These are phyloP conservation scores for Tragelaphus scriptus DNA, from an alignment of 2,113 vertebrate genomes.

Conservation along the genomic window DNA sequence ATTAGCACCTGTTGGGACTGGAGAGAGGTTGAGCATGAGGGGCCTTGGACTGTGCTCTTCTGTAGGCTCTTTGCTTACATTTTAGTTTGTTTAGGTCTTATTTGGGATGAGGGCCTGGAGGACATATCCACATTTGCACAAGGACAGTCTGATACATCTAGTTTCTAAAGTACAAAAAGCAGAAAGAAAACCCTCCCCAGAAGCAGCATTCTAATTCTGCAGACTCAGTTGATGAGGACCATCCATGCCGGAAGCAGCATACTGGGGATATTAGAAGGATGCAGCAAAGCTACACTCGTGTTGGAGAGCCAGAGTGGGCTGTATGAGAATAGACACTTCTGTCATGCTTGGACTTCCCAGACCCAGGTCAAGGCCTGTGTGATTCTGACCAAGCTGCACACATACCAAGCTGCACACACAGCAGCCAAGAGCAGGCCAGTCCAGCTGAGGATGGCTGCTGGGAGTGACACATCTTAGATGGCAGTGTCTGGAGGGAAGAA, in stretches of 20 bases:
- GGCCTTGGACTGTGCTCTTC: neutral
- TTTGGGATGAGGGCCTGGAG: neutral
- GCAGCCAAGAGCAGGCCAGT: neutral
- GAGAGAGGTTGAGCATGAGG: neutral
- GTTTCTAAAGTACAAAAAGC: neutral
- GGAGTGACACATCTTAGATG: neutral
- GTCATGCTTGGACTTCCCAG: neutral
- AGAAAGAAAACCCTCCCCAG: neutral
- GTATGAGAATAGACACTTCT: neutral
- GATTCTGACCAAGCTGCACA: neutral
- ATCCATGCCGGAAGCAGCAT: neutral
- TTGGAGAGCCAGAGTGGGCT: neutral
- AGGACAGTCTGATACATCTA: neutral
- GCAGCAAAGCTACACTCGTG: neutral
- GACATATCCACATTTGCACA: neutral
- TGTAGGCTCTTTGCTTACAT: neutral
- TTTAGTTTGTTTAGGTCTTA: neutral
- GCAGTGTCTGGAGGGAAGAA: neutral
- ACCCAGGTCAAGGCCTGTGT: neutral
- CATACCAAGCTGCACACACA: neutral
- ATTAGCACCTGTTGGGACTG: neutral
- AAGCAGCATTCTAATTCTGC: neutral
- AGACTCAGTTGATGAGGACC: neutral
- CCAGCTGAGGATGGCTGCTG: neutral
- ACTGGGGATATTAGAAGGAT: neutral